Conservation (phyloP, 2,113 vertebrate species). For the Aegotheles bennettii region DNA sequence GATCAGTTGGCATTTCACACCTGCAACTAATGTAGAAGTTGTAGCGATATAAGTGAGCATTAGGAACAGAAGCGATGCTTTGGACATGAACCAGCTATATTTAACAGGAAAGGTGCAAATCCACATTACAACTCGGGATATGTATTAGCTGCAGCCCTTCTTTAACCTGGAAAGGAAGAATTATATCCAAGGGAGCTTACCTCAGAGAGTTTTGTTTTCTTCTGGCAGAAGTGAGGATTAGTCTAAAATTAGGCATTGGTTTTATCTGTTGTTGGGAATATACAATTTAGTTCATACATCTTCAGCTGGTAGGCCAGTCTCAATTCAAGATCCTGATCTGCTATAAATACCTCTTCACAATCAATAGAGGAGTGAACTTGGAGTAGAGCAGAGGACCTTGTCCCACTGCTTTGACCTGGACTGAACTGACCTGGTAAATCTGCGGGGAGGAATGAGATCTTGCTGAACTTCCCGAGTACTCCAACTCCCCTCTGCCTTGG, state of each 20-base stretch:
- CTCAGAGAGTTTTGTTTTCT: slow-evolving; percentile 1
- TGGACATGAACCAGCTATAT: neutral
- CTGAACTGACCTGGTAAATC: neutral
- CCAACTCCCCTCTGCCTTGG: neutral
- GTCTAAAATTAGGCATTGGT: neutral
- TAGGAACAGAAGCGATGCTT: neutral
- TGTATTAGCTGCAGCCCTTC: neutral
- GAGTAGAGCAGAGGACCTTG: neutral
- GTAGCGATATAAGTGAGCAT: neutral
- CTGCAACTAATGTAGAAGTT: slow-evolving; percentile 35
- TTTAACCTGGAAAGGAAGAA: slow-evolving; percentile 24
- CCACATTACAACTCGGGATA: neutral
- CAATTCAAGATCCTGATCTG: neutral
- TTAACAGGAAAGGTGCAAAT: slow-evolving; percentile 43
- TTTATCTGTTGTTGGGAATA: slow-evolving; percentile 24
- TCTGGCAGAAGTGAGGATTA: slow-evolving; percentile 24
- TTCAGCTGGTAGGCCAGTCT: neutral
- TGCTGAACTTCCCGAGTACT: accelerated
- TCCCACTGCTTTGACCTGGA: neutral
- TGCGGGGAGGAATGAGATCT: neutral
- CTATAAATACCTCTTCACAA: neutral
- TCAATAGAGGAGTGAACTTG: neutral
- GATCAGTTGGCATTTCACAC: slow-evolving; percentile 37
- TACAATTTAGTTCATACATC: neutral
- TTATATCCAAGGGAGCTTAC: slow-evolving; percentile 13